Evolutionary conservation across 2,113 vertebrate genomes (phyloP).

Genomic region (Zosterops borbonicus): DNA sequence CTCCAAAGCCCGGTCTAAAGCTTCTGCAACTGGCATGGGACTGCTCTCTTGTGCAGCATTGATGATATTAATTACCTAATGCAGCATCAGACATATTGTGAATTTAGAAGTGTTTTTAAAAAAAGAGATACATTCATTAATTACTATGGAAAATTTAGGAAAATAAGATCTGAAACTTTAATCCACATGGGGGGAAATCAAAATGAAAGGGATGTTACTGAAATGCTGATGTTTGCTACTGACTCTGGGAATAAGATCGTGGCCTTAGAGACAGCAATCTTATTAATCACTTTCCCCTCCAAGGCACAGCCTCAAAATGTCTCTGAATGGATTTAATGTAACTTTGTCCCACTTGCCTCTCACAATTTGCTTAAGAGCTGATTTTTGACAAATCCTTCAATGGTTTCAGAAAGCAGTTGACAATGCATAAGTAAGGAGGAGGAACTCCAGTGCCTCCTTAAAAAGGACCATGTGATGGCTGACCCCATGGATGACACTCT

Average conservation of each 20-base stretch:
- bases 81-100: not conserved
- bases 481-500: not conserved
- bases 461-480: not conserved
- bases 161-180: not conserved
- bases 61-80: slow-evolving; percentile 96
- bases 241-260: not conserved
- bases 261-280: not conserved
- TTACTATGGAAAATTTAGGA: not conserved
- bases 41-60: slow-evolving; percentile 95
- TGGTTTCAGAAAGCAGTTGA: not conserved
- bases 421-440: not conserved
- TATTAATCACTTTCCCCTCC: not conserved
- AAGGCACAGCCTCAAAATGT: not conserved
- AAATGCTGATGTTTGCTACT: not conserved
- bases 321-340: not conserved
- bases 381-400: not conserved
- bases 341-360: not conserved
- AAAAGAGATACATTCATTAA: not conserved
- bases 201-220: not conserved
- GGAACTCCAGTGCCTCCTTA: not conserved
- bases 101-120: not conserved
- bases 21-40: slow-evolving; percentile 90
- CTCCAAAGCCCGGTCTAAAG: slow-evolving; percentile 93
- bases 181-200: not conserved
- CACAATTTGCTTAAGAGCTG: not conserved